A percentile compares a stretch with the other conserved stretches of the same genome.
Evolutionary conservation across 2,888 invertebrate species (phyloP).

Genomic region (Macrophya annulata): DNA sequence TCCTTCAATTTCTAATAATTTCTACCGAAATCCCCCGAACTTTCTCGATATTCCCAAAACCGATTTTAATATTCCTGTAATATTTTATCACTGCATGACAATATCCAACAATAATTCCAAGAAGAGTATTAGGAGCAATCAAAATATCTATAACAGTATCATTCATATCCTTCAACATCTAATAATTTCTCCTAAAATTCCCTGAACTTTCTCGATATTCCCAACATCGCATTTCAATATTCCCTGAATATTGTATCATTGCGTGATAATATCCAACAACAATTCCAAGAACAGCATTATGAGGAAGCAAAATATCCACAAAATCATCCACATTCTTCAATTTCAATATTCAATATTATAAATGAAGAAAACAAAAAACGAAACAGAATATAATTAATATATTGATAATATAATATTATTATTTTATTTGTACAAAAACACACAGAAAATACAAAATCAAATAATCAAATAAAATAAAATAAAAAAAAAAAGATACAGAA

Average conservation of each 20-base stretch:
- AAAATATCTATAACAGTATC: neutral
- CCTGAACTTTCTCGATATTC: neutral
- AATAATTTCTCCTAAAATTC: neutral
- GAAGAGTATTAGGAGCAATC: neutral
- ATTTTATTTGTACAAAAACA: constrained; percentile 26
- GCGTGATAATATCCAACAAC: neutral
- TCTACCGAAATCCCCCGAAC: neutral
- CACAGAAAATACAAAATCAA: neutral
- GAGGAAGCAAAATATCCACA: neutral
- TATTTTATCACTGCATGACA: neutral
- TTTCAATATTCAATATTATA: too few species aligned
- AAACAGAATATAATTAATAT: neutral
- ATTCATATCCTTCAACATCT: neutral
- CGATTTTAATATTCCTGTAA: neutral
- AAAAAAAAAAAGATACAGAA: neutral
- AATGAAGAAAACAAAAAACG: neutral
- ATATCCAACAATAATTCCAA: neutral
- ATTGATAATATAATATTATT: neutral
- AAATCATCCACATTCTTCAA: neutral
- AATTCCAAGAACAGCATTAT: neutral
- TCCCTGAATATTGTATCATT: neutral
- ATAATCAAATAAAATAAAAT: neutral
- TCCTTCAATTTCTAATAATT: neutral
- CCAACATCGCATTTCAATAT: neutral
- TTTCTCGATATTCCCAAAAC: neutral